Conservation (phyloP, 2,888 invertebrate species). For the Aleiodes leptofemur region DNA sequence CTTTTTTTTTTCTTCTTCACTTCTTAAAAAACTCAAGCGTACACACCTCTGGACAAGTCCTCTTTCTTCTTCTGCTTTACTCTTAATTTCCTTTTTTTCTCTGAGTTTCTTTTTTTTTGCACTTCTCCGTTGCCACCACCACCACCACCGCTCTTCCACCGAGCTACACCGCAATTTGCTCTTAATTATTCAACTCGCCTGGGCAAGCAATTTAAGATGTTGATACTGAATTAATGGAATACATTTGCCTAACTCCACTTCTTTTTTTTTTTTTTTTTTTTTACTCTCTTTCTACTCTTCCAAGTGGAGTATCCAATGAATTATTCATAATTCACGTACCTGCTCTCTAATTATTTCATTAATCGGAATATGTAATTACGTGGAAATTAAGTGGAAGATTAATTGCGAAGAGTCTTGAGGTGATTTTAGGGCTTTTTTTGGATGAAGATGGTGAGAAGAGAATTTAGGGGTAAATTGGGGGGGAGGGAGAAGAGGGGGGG, state of each 20-base stretch:
- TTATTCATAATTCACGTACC: constrained; percentile 13
- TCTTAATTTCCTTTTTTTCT: constrained; percentile 56
- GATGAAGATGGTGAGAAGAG: too few relatives aligned
- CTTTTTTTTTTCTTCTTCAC: constrained; percentile 24
- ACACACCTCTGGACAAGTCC: constrained; percentile 1
- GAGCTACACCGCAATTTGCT: constrained; percentile 51
- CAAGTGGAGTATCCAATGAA: constrained; percentile 12
- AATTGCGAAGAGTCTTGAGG: background rate
- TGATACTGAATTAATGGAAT: constrained; percentile 45
- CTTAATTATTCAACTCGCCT: constrained; percentile 47
- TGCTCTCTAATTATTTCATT: constrained; percentile 32
- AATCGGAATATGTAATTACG: constrained; percentile 8
- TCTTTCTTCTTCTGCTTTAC: constrained; percentile 35
- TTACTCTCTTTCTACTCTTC: background rate
- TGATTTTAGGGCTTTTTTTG: too few relatives aligned
- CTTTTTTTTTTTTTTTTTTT: constrained; percentile 1
- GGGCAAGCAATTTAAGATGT: constrained; percentile 46
- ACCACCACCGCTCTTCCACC: constrained; percentile 51
- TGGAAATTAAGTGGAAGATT: background rate
- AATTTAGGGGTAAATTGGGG: background rate
- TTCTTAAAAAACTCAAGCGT: background rate
- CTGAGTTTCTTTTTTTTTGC: constrained; percentile 41
- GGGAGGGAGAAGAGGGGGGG: background rate
- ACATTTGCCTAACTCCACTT: constrained; percentile 33
- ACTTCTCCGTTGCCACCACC: constrained; percentile 46